Evolutionary conservation across 2,888 invertebrate genomes (phyloP), one percentile per base, ranked within the genome.

Genomic region (Stenurella melanura): DNA sequence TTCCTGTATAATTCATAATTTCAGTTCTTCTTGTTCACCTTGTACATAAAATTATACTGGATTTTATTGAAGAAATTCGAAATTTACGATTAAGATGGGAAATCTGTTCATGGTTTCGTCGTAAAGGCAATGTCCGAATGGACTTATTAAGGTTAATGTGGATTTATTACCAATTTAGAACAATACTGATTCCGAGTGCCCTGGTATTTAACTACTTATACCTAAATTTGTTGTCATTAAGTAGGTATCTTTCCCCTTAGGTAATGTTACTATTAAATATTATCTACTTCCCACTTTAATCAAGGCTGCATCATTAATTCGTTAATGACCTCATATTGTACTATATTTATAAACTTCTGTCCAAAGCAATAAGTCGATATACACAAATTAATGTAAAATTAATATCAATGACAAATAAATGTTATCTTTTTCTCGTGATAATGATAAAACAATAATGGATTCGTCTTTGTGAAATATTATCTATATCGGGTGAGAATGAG

Each of bases 241-340:
- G 7, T 34, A 42, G 7, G 7, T 42, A 50, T n/a, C n/a, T 50
- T 34, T 50, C 12, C 1, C 42, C 15, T 50, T 50, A 50, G n/a
- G n/a, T 50, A n/a, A 50, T 15, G 50, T n/a, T n/a, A 0, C 50
- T 50, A 50, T 50, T 50, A 50, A 50, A 50, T 6, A 50, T n/a
- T 50, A 50, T 50, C 50, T n/a, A 50, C 50, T 50, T 50, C 50
- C 50, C 50, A 50, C n/a, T 50, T 50, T 7, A 50, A n/a, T 50
- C 12, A 50, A 15, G 50, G 5, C 6, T 50, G n/a, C 50, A 50
- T 50, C n/a, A n/a, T 26, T 42, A 12, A n/a, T n/a, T n/a, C n/a
- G 2, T 15, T 50, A 50, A n/a, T 50, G 50, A 50, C 50, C 50
- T n/a, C 50, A 50, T 50, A 50, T 9, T 50, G 12, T 50, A 17